Evolutionary conservation across 2,888 invertebrate species (phyloP), one percentile per base, ranked within the genome.

Genomic region (Quadriops clusia): DNA sequence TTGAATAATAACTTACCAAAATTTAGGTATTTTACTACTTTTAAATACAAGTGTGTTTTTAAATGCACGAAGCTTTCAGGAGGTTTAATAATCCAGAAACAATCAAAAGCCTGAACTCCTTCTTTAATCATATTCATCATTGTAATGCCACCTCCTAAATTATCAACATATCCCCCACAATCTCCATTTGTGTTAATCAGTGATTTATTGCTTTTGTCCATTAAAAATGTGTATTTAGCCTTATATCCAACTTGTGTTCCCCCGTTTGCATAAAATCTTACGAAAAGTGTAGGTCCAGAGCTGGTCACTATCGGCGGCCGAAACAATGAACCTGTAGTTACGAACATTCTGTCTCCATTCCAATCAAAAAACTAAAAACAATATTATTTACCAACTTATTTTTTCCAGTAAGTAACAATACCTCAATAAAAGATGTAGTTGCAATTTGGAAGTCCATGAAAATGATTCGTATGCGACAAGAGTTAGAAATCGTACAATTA

Each of bases 61-160:
- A 73, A 65, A 50, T 74, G 72, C 38, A 73, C 54, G 44, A 70
- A 74, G 41, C 66, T 72, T 36, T 68, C 69, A 1, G 72, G 68
- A 2, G 77, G 77, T 44, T 72, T 70, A 8, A 80, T 72, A 15
- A 80, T 63, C 79, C 79, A 80, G 30, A 78, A 68, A 46, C 79
- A 80, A 49, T 79, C 78, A 45, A 71, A 80, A 2, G 67, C 63
- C 28, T 70, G 66, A 1, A 66, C 62, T 2, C 62, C 60, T 34
- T 70, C 68, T 23, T 66, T 65, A 8, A 72, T 66, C 77, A 79
- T 78, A 45, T 78, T 71, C 72, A 77, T 74, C 79, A 80, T 79
- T 2, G 77, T 78, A 28, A 80, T 79, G 8, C 74, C 72, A 1
- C 79, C 79, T 3, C 79, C 79, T 8, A 74, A 63, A 44, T 77